Percentiles rank a stretch among this genome's conserved stretches.
phyloP scores from a whole-genome alignment of 2,113 vertebrate species.

The Neolamprologus kungweensis region DNA sequence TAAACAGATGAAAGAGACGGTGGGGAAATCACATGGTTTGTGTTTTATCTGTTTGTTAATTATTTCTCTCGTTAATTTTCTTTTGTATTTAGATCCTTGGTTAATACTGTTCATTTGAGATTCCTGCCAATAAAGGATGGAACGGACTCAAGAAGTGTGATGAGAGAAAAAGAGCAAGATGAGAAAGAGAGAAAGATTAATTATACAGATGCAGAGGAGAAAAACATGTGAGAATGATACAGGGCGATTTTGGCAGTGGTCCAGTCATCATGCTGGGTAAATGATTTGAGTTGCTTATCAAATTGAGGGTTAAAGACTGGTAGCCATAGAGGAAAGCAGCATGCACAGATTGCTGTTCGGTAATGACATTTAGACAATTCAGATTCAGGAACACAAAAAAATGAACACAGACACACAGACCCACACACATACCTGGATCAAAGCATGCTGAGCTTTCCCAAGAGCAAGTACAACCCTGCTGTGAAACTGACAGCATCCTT shows the following conservation, averaged over 20 bases:
- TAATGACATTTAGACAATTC: constrained; percentile 20
- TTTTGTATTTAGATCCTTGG: constrained; percentile 33
- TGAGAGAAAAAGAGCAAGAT: not conserved
- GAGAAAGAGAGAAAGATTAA: not conserved
- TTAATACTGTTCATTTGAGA: constrained; percentile 46
- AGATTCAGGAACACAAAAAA: not conserved
- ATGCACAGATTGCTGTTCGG: not conserved
- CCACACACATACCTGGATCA: constrained; percentile 19
- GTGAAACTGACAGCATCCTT: constrained; percentile 40
- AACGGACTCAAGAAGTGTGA: not conserved
- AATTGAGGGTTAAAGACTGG: constrained; percentile 41
- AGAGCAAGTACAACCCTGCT: constrained; percentile 11
- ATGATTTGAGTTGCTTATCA: constrained; percentile 27
- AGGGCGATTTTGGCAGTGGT: not conserved
- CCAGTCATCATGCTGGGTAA: constrained; percentile 18
- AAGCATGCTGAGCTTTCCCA: constrained; percentile 38
- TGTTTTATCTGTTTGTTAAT: constrained; percentile 52
- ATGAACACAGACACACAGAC: not conserved
- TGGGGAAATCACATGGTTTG: constrained; percentile 48
- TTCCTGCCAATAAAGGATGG: constrained; percentile 31
- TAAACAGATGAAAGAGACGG: constrained; percentile 38
- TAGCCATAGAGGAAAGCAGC: not conserved
- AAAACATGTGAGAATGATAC: not conserved
- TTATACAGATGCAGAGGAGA: not conserved
- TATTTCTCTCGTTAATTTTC: constrained; percentile 41